Evolutionary conservation across 2,113 vertebrate genomes (phyloP).

Genomic region (Eudyptes chrysolophus): DNA sequence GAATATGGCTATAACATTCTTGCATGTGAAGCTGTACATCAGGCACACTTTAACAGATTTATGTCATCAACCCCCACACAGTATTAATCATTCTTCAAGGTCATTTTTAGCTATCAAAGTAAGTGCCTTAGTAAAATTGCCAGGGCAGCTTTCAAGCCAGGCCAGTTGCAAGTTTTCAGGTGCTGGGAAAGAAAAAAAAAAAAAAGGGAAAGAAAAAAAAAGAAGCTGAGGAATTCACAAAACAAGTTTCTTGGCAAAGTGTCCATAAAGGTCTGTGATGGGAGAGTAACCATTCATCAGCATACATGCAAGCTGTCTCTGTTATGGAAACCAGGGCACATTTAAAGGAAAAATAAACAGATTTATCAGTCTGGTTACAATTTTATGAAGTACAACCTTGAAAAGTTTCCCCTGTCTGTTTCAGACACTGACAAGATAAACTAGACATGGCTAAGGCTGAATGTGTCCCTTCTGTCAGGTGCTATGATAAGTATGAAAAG

Average conservation of each 20-base stretch:
- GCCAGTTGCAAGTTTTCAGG: slow-evolving; percentile 59
- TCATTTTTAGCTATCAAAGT: slow-evolving; percentile 70
- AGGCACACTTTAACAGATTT: slow-evolving; percentile 73
- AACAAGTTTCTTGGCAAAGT: slow-evolving; percentile 58
- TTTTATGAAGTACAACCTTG: slow-evolving; percentile 60
- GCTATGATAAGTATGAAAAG: slow-evolving; percentile 27
- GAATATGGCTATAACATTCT: slow-evolving; percentile 69
- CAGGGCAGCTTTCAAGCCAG: slow-evolving; percentile 42
- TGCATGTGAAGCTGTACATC: slow-evolving; percentile 59
- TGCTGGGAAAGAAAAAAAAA: neutral
- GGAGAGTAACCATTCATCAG: slow-evolving; percentile 31
- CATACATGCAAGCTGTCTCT: slow-evolving; percentile 31
- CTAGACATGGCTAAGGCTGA: neutral
- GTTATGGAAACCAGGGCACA: slow-evolving; percentile 60
- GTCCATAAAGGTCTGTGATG: neutral
- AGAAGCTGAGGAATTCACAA: slow-evolving; percentile 50
- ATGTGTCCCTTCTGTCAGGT: slow-evolving; percentile 43
- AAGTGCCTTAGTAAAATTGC: slow-evolving; percentile 51
- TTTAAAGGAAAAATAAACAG: slow-evolving; percentile 65
- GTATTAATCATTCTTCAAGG: slow-evolving; percentile 73
- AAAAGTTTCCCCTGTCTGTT: slow-evolving; percentile 65
- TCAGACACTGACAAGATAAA: slow-evolving; percentile 64
- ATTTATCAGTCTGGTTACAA: slow-evolving; percentile 70
- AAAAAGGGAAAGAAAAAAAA: neutral
- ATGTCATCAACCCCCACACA: slow-evolving; percentile 69